These are phyloP conservation scores for Sesia apiformis DNA, from an alignment of 2,888 invertebrate genomes.

Conservation along the genomic window DNA sequence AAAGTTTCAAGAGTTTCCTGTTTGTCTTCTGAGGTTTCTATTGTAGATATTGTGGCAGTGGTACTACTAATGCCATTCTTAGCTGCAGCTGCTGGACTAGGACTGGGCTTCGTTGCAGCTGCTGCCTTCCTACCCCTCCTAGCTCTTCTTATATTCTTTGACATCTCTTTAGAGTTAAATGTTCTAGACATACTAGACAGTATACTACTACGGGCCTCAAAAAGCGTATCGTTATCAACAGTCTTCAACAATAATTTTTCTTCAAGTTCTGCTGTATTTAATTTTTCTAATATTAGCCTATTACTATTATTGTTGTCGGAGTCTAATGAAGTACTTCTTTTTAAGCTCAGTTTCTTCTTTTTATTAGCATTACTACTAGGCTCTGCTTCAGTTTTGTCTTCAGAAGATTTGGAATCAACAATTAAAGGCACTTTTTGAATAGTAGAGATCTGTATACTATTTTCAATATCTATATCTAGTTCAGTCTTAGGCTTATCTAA, in stretches of 20 bases:
- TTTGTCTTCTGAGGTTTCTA: constrained; percentile 39
- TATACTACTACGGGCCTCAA: constrained; percentile 66
- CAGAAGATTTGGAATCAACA: constrained; percentile 56
- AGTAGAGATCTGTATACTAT: constrained; percentile 71
- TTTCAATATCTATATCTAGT: constrained; percentile 72
- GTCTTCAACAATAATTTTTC: constrained; percentile 76
- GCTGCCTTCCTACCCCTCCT: constrained; percentile 61
- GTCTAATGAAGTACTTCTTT: constrained; percentile 70
- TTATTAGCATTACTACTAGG: constrained; percentile 48
- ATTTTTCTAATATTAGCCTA: constrained; percentile 62
- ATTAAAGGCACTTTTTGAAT: constrained; percentile 69
- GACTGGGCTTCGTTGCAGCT: constrained; percentile 27
- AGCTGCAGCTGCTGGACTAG: constrained; percentile 11
- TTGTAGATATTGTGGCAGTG: constrained; percentile 11
- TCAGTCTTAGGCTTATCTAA: constrained; percentile 72
- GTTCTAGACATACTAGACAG: constrained; percentile 71
- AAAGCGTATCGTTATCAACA: constrained; percentile 75
- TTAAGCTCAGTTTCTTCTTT: constrained; percentile 66
- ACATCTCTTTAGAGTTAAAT: constrained; percentile 65
- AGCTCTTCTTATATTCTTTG: constrained; percentile 65
- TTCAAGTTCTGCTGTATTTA: constrained; percentile 69
- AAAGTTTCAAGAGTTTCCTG: constrained; percentile 58
- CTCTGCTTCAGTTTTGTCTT: constrained; percentile 47
- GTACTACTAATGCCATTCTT: constrained; percentile 26
- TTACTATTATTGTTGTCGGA: constrained; percentile 74